phyloP scores from a whole-genome alignment of 2,797 vertebrate species.

The Coregonus ussuriensis region DNA sequence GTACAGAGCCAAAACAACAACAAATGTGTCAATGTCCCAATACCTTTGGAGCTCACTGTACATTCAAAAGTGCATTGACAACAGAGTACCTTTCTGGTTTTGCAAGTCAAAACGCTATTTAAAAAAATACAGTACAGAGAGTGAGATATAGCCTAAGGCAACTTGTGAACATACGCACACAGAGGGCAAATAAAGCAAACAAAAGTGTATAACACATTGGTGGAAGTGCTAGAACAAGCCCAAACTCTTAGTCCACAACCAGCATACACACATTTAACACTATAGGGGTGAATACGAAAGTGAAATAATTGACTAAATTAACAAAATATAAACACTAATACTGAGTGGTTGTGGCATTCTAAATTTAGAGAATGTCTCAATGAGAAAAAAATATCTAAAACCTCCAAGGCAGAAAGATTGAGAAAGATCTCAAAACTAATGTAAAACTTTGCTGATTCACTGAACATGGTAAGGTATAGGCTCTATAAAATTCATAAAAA shows the following conservation, averaged over 20 bases:
- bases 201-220: neutral
- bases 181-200: neutral
- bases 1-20: too few relatives aligned
- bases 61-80: too few relatives aligned
- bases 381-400: neutral
- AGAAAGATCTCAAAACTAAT: neutral
- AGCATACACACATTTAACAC: neutral
- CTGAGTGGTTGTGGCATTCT: neutral
- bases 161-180: constrained; percentile 13
- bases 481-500: neutral
- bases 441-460: neutral
- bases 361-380: neutral
- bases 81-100: too few relatives aligned
- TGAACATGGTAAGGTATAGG: neutral
- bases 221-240: neutral
- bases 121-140: neutral
- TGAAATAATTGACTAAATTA: neutral
- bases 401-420: neutral
- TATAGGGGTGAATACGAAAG: neutral
- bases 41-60: too few relatives aligned
- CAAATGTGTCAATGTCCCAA: too few relatives aligned
- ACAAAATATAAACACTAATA: neutral
- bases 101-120: neutral
- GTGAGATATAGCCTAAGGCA: constrained; percentile 31
- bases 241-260: neutral